Conservation (phyloP, 2,797 vertebrate genomes). For the Linurgus olivaceus region DNA sequence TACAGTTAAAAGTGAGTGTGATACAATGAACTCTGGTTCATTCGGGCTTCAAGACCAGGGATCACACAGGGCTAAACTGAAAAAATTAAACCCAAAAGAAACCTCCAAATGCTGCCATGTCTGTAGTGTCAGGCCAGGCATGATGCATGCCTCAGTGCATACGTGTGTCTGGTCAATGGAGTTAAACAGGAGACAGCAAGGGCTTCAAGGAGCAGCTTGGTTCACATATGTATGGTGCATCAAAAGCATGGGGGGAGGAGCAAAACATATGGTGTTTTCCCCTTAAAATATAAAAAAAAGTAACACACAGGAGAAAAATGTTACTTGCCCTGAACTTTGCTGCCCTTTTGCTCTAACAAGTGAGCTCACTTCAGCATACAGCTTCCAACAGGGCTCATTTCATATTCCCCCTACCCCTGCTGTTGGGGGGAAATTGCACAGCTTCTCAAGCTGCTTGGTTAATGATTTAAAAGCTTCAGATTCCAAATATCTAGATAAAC, state of each 20-base stretch:
- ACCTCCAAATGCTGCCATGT: background rate
- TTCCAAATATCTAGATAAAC: background rate
- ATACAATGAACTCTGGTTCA: background rate
- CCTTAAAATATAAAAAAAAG: background rate
- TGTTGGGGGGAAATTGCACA: background rate
- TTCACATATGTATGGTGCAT: background rate
- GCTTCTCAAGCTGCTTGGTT: slow-evolving; percentile 25
- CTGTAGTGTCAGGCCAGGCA: background rate
- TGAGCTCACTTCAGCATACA: background rate
- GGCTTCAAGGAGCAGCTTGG: background rate
- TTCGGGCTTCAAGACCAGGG: background rate
- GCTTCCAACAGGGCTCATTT: background rate
- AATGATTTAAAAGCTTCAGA: slow-evolving; percentile 36
- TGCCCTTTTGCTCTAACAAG: background rate
- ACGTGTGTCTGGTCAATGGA: background rate
- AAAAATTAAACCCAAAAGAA: background rate
- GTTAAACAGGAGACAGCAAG: background rate
- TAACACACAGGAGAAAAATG: background rate
- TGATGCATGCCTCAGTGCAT: rapidly evolving
- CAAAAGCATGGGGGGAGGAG: background rate
- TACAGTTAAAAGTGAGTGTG: background rate
- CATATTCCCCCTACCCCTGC: background rate
- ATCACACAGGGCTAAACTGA: background rate
- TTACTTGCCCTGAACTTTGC: background rate
- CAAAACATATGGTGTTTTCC: background rate